A percentile compares a stretch with the other conserved stretches of the same genome.
Evolutionary conservation across 2,113 vertebrate species (phyloP).

Genomic region (Urocitellus parryii): DNA sequence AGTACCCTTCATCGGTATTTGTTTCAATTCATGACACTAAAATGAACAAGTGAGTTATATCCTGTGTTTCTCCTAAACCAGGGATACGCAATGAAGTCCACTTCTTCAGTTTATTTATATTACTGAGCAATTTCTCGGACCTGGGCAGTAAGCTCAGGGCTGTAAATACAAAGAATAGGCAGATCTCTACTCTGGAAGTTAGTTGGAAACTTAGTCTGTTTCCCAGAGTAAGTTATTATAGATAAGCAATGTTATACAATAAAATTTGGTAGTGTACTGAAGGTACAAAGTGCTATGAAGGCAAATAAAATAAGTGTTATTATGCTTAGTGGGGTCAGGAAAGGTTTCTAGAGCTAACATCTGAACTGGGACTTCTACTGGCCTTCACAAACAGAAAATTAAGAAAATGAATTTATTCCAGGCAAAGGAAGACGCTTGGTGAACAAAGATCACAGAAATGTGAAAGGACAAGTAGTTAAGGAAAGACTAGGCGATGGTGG

Average conservation of each 20-base stretch:
- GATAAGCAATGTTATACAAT: not conserved
- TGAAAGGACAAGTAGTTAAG: not conserved
- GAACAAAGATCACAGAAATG: not conserved
- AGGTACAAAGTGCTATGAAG: not conserved
- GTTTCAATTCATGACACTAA: constrained; percentile 52
- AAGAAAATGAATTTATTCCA: not conserved
- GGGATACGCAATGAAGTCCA: not conserved
- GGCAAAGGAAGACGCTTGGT: not conserved
- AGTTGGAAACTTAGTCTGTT: not conserved
- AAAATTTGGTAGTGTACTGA: not conserved
- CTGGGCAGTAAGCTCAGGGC: constrained; percentile 4
- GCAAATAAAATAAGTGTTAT: constrained; percentile 18
- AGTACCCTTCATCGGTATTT: not conserved
- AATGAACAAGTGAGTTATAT: constrained; percentile 9
- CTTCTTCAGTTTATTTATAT: not conserved
- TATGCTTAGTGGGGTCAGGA: not conserved
- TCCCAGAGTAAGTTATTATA: too few species aligned
- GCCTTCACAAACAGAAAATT: not conserved
- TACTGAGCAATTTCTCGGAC: not conserved
- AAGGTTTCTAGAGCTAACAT: not conserved
- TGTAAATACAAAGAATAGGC: not conserved
- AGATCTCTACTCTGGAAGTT: not conserved
- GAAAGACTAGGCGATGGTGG: not conserved
- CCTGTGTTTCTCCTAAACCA: not conserved
- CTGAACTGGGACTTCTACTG: not conserved